Evolutionary conservation across 2,888 invertebrate species (phyloP).

Genomic region (Hemithea aestivaria): DNA sequence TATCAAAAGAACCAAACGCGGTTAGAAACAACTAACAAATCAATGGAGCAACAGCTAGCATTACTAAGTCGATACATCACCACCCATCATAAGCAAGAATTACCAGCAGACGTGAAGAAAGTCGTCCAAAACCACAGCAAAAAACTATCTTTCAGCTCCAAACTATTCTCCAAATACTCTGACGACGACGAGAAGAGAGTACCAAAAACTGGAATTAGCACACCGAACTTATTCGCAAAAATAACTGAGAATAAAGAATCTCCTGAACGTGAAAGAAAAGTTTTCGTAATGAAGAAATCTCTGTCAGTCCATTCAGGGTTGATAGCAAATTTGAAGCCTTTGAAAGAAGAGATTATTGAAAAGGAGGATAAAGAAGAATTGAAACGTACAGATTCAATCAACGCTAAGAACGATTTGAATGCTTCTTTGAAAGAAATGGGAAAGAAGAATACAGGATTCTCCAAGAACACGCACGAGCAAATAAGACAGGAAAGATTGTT

Average conservation of each 20-base stretch:
- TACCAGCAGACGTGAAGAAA: conserved; percentile 86
- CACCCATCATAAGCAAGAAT: conserved; percentile 82
- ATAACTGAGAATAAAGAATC: conserved; percentile 38
- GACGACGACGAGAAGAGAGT: conserved; percentile 53
- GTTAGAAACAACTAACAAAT: conserved; percentile 85
- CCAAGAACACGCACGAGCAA: conserved; percentile 84
- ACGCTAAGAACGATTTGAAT: conserved; percentile 52
- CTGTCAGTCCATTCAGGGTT: conserved; percentile 68
- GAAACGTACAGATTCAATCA: conserved; percentile 4
- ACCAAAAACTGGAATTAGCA: conserved; percentile 58
- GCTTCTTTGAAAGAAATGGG: conserved; percentile 44
- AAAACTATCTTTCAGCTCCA: conserved; percentile 62
- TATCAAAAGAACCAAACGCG: conserved; percentile 81
- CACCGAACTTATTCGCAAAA: conserved; percentile 68
- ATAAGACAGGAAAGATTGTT: conserved; percentile 81
- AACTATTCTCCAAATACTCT: conserved; percentile 64
- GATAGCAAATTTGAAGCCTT: conserved; percentile 58
- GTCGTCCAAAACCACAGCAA: conserved; percentile 82
- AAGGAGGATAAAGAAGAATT: conserved; percentile 14
- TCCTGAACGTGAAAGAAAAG: conserved; percentile 48
- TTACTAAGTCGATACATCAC: conserved; percentile 86
- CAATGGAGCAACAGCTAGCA: conserved; percentile 85
- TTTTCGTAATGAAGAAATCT: conserved; percentile 66
- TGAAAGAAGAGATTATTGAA: conserved; percentile 28
- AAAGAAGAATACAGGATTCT: conserved; percentile 67